Conservation (phyloP, 2,888 invertebrate species). For the Erebia palarica region DNA sequence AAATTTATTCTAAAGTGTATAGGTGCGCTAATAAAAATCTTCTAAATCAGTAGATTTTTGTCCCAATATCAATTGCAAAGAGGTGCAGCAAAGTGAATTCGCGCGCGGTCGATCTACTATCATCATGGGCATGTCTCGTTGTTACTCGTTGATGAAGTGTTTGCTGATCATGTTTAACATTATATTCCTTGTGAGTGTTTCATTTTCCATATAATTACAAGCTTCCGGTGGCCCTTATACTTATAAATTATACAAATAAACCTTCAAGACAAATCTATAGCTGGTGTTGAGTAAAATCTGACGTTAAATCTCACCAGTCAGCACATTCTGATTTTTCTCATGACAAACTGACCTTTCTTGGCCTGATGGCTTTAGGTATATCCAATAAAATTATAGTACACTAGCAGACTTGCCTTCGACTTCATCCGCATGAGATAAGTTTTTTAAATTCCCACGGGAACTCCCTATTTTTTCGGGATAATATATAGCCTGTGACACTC, state of each 20-base stretch:
- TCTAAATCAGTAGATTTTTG: background rate
- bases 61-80: background rate
- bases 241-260: background rate
- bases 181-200: conserved; percentile 86
- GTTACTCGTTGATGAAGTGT: conserved; percentile 87
- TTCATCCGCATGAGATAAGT: no score
- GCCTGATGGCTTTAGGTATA: no score
- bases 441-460: no score
- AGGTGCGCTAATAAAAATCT: background rate
- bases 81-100: background rate
- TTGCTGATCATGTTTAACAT: conserved; percentile 87
- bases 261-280: background rate
- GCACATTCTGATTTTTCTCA: no score
- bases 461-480: no score
- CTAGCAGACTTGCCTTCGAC: no score
- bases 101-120: background rate
- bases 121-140: conserved; percentile 86
- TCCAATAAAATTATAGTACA: no score
- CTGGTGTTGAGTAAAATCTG: no score
- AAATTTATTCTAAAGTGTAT: no score
- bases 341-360: no score
- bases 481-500: no score
- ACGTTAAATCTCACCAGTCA: no score
- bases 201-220: background rate
- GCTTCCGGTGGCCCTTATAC: background rate